Percentiles rank a stretch among this genome's conserved stretches.
These are phyloP conservation scores for Jacana jacana DNA, from an alignment of 2,113 vertebrate species.

Conservation along the genomic window DNA sequence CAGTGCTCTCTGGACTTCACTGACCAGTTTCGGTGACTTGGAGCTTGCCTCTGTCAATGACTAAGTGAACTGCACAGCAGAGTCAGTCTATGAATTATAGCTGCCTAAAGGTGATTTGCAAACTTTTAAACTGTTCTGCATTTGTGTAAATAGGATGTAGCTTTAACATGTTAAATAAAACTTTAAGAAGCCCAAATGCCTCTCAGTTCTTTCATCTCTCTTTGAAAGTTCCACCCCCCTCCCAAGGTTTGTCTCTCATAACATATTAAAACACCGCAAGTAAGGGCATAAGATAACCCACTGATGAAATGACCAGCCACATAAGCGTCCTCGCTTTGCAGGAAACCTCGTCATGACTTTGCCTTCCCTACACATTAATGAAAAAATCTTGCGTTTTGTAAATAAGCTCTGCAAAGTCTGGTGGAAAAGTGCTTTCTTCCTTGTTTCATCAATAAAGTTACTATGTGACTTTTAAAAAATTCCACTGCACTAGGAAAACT, in stretches of 20 bases:
- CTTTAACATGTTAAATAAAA: neutral
- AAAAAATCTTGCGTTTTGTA: conserved; percentile 75
- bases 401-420: conserved; percentile 74
- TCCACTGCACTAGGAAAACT: conserved; percentile 79
- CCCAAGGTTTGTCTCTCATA: neutral
- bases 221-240: neutral
- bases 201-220: neutral
- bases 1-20: neutral
- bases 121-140: neutral
- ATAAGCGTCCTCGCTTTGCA: conserved; percentile 13
- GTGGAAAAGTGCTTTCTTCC: conserved; percentile 79
- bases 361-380: conserved; percentile 43
- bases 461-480: conserved; percentile 80
- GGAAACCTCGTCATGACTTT: conserved; percentile 33
- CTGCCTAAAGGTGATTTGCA: neutral
- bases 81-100: neutral
- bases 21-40: neutral
- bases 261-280: neutral
- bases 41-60: neutral
- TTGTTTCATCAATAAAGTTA: conserved; percentile 81
- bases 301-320: conserved; percentile 33
- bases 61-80: neutral
- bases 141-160: neutral
- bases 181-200: neutral
- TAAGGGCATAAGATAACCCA: conserved; percentile 8